Base-by-base conservation (phyloP, 64 coral and sea anemone genomes). In the Montipora efflorescens region DNA sequence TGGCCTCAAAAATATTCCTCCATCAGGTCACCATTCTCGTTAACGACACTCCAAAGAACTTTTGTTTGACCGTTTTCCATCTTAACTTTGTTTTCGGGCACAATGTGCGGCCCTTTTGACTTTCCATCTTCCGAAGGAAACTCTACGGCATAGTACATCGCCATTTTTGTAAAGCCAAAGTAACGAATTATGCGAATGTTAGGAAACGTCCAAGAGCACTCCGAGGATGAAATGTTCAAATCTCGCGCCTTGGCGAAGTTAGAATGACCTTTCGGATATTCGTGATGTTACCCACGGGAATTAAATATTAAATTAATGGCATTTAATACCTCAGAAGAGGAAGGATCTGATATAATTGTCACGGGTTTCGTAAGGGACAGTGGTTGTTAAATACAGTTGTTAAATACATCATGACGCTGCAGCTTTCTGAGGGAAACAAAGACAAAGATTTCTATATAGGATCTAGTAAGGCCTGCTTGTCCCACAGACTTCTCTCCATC, bases 401-500 rank as follows among this genome's bases (percentile, higher is more conserved):
- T n/a, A 89, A 94, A 67, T 94, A 94, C 53, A 58, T 89, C 16
- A 79, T 94, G 78, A 43, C 59, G 0, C 77, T 43, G 12, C 46
- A 75, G 48, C 19, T 94, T 15, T 69, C 20, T 48, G 74, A 75
- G 10, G 59, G 67, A 46, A 71, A 80, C 59, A 94, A 74, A 89
- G 85, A 66, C 36, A 94, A 80, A 58, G 46, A 13, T 25, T 94
- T 81, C 47, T 74, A 75, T 89, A 73, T 89, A 74, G 92, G 92
- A 12, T 21, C 83, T 6, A 91, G 25, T 18, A 91, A 73, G 46
- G 46, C 44, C 15, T 70, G 36, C 15, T 59, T 81, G 52, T 81
- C 89, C 5, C 74, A 52, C 43, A 81, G 70, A 81, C 66, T 94
- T 72, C 51, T 89, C 7, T 67, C 85, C 9, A 89, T 94, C 14